These are phyloP conservation scores for Trichogramma pretiosum DNA, from an alignment of 1,140 invertebrate species.

Conservation along the genomic window DNA sequence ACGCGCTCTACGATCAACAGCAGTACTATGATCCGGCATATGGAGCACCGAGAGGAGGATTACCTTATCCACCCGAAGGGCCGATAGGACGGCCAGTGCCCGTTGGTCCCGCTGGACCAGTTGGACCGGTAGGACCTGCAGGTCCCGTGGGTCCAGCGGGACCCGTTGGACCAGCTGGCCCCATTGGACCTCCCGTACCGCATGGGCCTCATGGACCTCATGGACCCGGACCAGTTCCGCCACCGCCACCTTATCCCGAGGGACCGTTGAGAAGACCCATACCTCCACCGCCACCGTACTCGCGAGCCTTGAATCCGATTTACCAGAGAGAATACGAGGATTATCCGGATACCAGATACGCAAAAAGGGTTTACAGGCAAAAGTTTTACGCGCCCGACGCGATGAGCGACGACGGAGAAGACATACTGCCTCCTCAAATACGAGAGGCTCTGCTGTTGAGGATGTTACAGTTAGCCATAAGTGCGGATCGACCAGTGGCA, in stretches of 20 bases:
- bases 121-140: not conserved
- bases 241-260: conserved; percentile 20
- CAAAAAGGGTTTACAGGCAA: conserved; percentile 38
- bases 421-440: conserved; percentile 56
- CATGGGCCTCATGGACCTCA: not conserved
- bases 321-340: conserved; percentile 46
- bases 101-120: conserved; percentile 26
- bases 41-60: conserved; percentile 36
- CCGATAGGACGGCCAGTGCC: no score
- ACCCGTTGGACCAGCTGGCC: conserved; percentile 33
- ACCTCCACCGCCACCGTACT: conserved; percentile 22
- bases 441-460: conserved; percentile 58
- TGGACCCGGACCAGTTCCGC: not conserved
- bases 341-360: conserved; percentile 41
- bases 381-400: conserved; percentile 37
- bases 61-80: conserved; percentile 38
- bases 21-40: conserved; percentile 35
- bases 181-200: not conserved
- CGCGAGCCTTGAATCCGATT: conserved; percentile 24
- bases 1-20: conserved; percentile 41
- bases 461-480: conserved; percentile 62
- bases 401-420: conserved; percentile 35
- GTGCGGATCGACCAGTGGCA: conserved; percentile 48
- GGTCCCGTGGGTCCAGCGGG: conserved; percentile 23
- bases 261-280: conserved; percentile 33